Base-by-base conservation (phyloP, 30 jellyfish, hydroid and myxozoan species). In the Turritopsis dohrnii region DNA sequence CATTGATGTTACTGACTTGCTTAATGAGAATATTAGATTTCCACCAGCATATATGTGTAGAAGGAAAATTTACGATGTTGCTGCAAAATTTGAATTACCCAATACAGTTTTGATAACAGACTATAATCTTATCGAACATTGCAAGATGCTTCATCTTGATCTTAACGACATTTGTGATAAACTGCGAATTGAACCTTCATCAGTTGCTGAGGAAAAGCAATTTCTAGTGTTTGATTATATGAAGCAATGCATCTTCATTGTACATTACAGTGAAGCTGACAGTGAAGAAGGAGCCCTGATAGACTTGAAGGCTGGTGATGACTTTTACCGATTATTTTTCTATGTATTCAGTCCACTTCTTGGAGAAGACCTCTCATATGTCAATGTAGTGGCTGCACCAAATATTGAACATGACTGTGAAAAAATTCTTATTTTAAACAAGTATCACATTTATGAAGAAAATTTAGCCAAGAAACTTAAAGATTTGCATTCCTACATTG, bases 1-100 rank as follows among this genome's bases (percentile, higher is more conserved):
- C 13, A 13, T 3, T 3, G 60, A 41, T 41, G n/a, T n/a, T n/a
- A n/a, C n/a, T n/a, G n/a, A n/a, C n/a, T 3, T 41, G 60, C 13
- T 41, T 13, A 69, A 21, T 9, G 77, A 19, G 23, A 69, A 27
- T 27, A 69, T 69, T 7, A 23, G 30, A 19, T 69, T 69, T 69
- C 77, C 77, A 23, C 77, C 77, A 69, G 77, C 28, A 69, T 69
- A 69, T 69, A 69, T 69, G 31, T 69, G 28, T 69, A 69, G 0
- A 23, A 69, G 30, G 9, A 27, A 27, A n/a, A 27, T 69, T 7
- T 69, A 23, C 19, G 30, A 69, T n/a, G 30, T 27, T 1, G 77
- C 77, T 69, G 77, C 77, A 0, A n/a, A n/a, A 21, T 69, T 69
- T 27, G 30, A 69, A 69, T 41, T 13, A 3, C 60, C 60, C 13